Percentiles rank a stretch among this genome's conserved stretches.
These are phyloP conservation scores for Sarcophaga peregrina DNA, from an alignment of 1,140 invertebrate species.

Conservation along the genomic window DNA sequence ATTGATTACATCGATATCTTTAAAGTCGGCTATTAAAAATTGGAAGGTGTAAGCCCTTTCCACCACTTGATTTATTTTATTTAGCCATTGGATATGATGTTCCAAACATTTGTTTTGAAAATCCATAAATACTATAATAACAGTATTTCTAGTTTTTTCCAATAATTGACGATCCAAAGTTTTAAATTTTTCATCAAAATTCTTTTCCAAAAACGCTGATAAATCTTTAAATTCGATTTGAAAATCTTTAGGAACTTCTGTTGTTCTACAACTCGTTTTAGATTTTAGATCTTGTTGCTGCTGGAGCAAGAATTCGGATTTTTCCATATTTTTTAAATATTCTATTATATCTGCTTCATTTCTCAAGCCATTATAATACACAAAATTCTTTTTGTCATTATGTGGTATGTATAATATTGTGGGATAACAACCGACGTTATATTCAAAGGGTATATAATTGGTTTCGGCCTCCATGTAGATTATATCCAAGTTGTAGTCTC, in stretches of 20 bases:
- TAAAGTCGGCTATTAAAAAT: constrained; percentile 19
- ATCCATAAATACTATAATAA: constrained; percentile 10
- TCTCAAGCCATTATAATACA: constrained; percentile 14
- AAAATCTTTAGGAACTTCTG: background rate
- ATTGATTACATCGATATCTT: constrained; percentile 30
- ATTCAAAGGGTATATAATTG: constrained; percentile 42
- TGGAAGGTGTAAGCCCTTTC: background rate
- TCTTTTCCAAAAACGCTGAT: background rate
- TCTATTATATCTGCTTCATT: background rate
- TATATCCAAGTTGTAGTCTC: constrained; percentile 33
- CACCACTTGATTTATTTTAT: constrained; percentile 7
- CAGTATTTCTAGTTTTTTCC: background rate
- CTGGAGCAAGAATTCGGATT: background rate
- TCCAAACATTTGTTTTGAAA: constrained; percentile 1
- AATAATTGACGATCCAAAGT: background rate
- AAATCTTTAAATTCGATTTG: background rate
- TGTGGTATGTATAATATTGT: constrained; percentile 36
- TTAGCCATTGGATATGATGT: background rate
- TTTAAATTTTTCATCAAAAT: background rate
- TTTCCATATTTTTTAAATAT: background rate
- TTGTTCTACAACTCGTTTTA: background rate
- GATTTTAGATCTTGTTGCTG: background rate
- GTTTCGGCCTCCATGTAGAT: constrained; percentile 34
- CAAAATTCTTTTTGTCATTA: constrained; percentile 32
- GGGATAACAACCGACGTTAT: constrained; percentile 30